Base-by-base conservation (phyloP, 2,113 vertebrate species). In the Lasiurus borealis region DNA sequence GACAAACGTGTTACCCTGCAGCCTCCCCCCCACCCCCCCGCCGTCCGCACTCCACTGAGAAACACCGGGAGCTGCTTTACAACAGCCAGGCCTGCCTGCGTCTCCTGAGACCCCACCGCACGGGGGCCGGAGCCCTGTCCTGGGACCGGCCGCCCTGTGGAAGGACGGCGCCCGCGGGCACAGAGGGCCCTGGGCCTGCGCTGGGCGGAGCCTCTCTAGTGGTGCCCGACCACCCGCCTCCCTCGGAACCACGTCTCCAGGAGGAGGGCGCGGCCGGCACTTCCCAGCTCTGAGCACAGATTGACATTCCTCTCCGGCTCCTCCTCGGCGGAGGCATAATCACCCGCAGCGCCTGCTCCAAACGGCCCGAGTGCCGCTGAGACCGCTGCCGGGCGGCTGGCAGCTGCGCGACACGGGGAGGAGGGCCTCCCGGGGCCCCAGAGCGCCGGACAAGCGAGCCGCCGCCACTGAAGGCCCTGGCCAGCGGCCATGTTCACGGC, bases 221-320 rank as follows among this genome's bases (percentile, higher is more conserved):
- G 96, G 97, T 97, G 97, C 97, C 96, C 95, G 54, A 96, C 97
- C 97, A 95, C 96, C 97, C 62, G 93, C 96, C 98, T 98, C 97
- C 96, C 97, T 98, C 97, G 95, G 96, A 98, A 90, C 97, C 88
- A 40, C 40, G 40, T 40, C 40, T 40, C 40, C 40, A 40, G 40
- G 40, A 40, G 40, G 40, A 40, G 40, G 40, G 40, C 40, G 40
- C 10, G 29, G 90, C 93, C 93, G 95, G 96, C 97, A 91, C 86
- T 97, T 95, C 96, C 98, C 97, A 94, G 97, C 98, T 97, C 98
- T 88, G 81, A 97, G 97, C 57, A 97, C 97, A 98, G 95, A 98
- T 97, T 98, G 97, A 96, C 96, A 97, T 98, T 98, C 98, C 95
- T 98, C 97, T 96, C 98, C 98, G 96, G 95, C 40, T 97, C 93